Base-by-base conservation (phyloP, 2,888 invertebrate genomes). In the Adela reaumurella region DNA sequence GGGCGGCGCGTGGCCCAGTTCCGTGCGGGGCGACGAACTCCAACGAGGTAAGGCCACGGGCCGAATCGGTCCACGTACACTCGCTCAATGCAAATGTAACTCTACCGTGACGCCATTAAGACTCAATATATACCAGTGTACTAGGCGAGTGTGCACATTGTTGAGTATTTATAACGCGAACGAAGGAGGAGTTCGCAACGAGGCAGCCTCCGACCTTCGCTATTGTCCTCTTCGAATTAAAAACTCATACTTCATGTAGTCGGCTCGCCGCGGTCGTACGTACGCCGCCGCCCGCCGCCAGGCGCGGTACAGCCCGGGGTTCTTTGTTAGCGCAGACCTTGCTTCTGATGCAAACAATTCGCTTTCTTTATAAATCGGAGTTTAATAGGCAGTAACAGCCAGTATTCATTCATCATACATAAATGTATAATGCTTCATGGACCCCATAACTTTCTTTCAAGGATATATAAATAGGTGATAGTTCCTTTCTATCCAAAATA, bases 31-130 rank as follows among this genome's bases (percentile, higher is more conserved):
- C 73, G 67, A 79, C 74, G 79, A 76, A 77, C 80, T 74, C 74
- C 64, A 80, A 74, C 70, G 79, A 79, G 80, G 80, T 79, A 74
- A 79, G 80, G 80, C 80, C 80, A 74, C 77, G 76, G 35, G 14
- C 35, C 11, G 35, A 35, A 14, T 35, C 35, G 35, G 35, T 14
- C 35, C 11, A 8, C 6, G 35, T 35, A 3, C 14, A 14, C 6
- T 4, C 35, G 6, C 6, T 3, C 8, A 3, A 11, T 14, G 35
- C n/a, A 35, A 35, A 35, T 14, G 3, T 8, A 35, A 14, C 11
- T 35, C 35, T 8, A 35, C 3, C 35, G 4, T 8, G 4, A 24
- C 24, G 8, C 4, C 24, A 24, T 24, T 24, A 14, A 35, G 35
- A 8, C 6, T 3, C 35, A 14, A 8, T 14, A 35, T 35, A 24